Evolutionary conservation across 2,888 invertebrate genomes (phyloP).

Genomic region (Chymomyza procnemis): DNA sequence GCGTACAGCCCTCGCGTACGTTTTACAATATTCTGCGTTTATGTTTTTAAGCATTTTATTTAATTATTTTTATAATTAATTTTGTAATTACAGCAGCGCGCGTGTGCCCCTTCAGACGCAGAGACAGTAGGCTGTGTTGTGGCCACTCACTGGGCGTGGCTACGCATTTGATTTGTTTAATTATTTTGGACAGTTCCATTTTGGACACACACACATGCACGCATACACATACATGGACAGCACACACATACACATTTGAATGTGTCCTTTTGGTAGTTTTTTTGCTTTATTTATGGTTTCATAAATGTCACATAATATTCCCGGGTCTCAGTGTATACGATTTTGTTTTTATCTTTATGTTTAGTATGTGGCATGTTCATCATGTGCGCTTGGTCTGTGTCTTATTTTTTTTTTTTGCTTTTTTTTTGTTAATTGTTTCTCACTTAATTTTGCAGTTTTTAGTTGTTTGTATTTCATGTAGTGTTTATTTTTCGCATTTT

Average conservation of each 20-base stretch:
- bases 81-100: conserved; percentile 20
- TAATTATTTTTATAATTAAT: conserved; percentile 17
- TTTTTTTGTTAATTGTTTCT: conserved; percentile 9
- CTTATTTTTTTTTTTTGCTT: neutral
- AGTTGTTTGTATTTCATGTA: conserved; percentile 26
- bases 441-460: conserved; percentile 21
- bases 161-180: conserved; percentile 8
- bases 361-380: conserved; percentile 7
- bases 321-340: neutral
- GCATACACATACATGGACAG: conserved; percentile 4
- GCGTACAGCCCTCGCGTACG: conserved; percentile 51
- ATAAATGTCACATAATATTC: neutral
- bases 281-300: no score
- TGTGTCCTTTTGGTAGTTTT: neutral
- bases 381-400: conserved; percentile 5
- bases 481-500: conserved; percentile 31
- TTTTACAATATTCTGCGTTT: conserved; percentile 5
- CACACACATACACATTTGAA: neutral
- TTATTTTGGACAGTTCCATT: conserved; percentile 15
- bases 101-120: conserved; percentile 25
- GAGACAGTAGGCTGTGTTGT: no score
- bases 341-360: neutral
- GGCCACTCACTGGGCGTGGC: no score
- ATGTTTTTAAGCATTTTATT: conserved; percentile 2
- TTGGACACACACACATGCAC: neutral